Evolutionary conservation across 2,797 vertebrate genomes (phyloP).

Genomic region (Spinibarbus caldwelli): DNA sequence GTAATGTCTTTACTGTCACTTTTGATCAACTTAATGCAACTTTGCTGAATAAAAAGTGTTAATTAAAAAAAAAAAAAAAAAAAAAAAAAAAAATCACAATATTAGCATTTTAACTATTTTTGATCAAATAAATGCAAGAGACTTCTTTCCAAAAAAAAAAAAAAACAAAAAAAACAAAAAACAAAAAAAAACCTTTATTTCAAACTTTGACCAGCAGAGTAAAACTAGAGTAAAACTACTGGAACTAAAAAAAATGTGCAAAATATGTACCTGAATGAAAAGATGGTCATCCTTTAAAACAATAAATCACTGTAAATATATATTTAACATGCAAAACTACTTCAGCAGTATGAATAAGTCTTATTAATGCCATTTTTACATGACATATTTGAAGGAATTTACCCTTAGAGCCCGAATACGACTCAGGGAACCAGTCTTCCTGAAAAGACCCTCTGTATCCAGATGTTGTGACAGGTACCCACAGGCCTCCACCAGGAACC

Average conservation of each 20-base stretch:
- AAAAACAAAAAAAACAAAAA: too few species aligned
- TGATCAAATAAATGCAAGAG: neutral
- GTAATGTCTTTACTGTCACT: neutral
- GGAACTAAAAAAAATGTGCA: neutral
- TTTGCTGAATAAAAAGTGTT: neutral
- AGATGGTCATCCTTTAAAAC: neutral
- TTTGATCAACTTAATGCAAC: neutral
- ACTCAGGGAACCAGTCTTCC: slow-evolving; percentile 72
- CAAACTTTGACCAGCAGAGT: neutral
- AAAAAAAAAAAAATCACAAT: neutral
- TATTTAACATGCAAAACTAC: neutral
- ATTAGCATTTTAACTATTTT: neutral
- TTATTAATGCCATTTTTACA: neutral
- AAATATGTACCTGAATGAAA: neutral
- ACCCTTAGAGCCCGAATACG: slow-evolving; percentile 72
- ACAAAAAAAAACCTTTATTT: too few species aligned
- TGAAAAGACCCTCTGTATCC: slow-evolving; percentile 71
- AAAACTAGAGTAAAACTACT: neutral
- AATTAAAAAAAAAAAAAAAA: too few species aligned
- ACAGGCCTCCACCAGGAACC: slow-evolving; percentile 72
- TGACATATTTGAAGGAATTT: slow-evolving; percentile 6
- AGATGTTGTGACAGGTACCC: slow-evolving; percentile 67
- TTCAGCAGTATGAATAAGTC: too few species aligned
- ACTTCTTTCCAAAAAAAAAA: too few species aligned
- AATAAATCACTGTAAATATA: neutral